These are phyloP conservation scores for Cercocebus atys DNA, from an alignment of 2,113 vertebrate species.

Conservation along the genomic window DNA sequence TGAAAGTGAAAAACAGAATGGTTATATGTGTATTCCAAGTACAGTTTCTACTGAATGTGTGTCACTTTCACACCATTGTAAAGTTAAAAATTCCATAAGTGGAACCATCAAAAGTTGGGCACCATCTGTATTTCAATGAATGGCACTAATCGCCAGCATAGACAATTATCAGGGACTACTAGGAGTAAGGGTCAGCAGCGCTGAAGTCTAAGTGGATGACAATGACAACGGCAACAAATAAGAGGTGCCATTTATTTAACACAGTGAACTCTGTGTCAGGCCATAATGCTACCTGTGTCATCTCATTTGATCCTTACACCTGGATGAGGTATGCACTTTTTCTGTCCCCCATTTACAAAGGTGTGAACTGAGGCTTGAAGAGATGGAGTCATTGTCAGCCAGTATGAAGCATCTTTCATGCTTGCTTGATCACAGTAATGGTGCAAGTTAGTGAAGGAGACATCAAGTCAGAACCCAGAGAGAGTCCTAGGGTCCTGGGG, in stretches of 20 bases:
- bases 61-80: neutral
- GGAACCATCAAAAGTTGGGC: neutral
- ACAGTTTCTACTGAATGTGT: neutral
- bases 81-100: neutral
- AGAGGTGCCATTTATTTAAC: neutral
- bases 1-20: neutral
- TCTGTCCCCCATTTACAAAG: neutral
- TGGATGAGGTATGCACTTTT: rapidly evolving
- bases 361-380: neutral
- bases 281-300: neutral
- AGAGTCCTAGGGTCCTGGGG: neutral
- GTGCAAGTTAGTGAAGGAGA: neutral
- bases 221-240: too few relatives aligned
- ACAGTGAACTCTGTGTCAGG: neutral
- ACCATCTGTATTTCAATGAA: neutral
- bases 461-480: neutral
- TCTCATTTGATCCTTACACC: neutral
- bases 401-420: neutral
- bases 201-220: neutral
- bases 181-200: neutral
- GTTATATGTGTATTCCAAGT: neutral
- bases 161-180: neutral
- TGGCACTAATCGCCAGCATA: neutral
- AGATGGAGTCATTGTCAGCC: neutral
- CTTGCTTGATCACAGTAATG: neutral